Evolutionary conservation across 2,888 invertebrate species (phyloP).

Genomic region (Cyaniris semiargus): DNA sequence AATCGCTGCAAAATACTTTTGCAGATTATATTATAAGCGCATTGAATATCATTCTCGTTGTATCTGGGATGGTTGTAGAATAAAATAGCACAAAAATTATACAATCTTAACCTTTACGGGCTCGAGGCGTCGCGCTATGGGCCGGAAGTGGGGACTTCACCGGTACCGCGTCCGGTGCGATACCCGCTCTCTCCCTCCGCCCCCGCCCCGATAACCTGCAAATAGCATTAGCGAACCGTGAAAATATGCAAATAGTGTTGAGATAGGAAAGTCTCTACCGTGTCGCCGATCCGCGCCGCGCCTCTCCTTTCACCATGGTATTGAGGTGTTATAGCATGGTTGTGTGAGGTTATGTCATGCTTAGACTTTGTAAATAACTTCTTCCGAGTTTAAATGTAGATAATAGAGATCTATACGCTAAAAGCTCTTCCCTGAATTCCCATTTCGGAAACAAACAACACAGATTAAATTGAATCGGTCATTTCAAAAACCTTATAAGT

Average conservation of each 20-base stretch:
- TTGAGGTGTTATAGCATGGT: background rate
- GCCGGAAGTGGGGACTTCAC: background rate
- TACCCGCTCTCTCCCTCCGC: too few relatives aligned
- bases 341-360: too few relatives aligned
- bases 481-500: too few relatives aligned
- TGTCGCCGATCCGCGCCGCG: background rate
- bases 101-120: background rate
- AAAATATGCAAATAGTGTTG: background rate
- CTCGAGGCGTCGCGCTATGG: background rate
- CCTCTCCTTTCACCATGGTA: background rate
- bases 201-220: slow-evolving; percentile 18
- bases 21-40: too few relatives aligned
- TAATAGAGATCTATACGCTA: too few relatives aligned
- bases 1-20: too few relatives aligned
- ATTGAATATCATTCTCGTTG: background rate
- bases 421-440: too few relatives aligned
- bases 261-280: background rate
- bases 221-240: slow-evolving; percentile 5
- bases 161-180: background rate
- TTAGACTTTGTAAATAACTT: too few relatives aligned
- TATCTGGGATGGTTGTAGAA: background rate
- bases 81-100: background rate
- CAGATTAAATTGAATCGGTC: too few relatives aligned
- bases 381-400: too few relatives aligned
- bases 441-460: too few relatives aligned